Base-by-base conservation (phyloP, 1,140 invertebrate species). In the Drosophila teissieri region DNA sequence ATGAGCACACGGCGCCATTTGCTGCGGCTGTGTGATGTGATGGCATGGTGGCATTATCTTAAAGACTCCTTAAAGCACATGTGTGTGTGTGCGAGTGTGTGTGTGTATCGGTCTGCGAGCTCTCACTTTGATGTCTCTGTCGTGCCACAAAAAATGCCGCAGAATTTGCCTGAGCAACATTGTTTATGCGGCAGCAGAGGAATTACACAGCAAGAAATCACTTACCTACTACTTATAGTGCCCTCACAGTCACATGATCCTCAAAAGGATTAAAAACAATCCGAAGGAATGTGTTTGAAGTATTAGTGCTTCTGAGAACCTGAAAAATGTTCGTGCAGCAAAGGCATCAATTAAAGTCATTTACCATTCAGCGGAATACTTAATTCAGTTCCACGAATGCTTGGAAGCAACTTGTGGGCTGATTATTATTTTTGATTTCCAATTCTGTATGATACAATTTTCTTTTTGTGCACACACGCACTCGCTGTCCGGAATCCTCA, bases 151-250 rank as follows among this genome's bases (percentile, higher is more conserved):
- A 73, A 82, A 82, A 77, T 86, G 68, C 78, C 82, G 46, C 82
- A 86, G 74, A 86, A 86, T 85, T 85, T 85, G 73, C 82, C 82
- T 88, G 65, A 70, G 83, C 83, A 82, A 86, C 83, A 88, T 79
- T 86, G 83, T 86, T 82, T 73, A 73, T 48, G 70, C 72, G 57
- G 57, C 48, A 48, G 42, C 58, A 58, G 40, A 40, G 31, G 44
- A 44, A 7, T n/a, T 54, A 57, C 64, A 62, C 60, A 12, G 60
- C 8, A 22, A 34, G 2, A 7, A 36, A 36, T 17, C 37, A 24
- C 42, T 22, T 24, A 1, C 19, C 27, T 31, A 10, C 27, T 8
- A 31, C 27, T 8, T 31, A 10, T 31, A 31, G 31, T 31, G 0
- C 31, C 31, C 31, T 8, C 31, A 31, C 8, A 31, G 31, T 31